These are phyloP conservation scores for Tipula confusa DNA, from an alignment of 2,888 invertebrate genomes.

Conservation along the genomic window DNA sequence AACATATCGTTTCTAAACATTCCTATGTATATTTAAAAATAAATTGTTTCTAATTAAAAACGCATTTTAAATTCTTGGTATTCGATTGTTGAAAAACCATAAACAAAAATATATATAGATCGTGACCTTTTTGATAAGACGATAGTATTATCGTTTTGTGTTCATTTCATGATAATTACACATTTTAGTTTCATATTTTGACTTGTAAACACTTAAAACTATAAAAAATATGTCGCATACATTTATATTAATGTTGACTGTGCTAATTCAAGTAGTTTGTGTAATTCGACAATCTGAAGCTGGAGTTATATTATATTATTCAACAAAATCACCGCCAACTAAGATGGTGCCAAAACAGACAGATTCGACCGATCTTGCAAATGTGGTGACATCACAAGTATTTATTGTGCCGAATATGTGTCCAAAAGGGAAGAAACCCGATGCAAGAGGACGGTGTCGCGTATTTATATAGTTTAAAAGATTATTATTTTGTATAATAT, in stretches of 20 bases:
- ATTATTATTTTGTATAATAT: background rate
- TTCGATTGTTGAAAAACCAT: background rate
- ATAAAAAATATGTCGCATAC: background rate
- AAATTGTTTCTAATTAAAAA: background rate
- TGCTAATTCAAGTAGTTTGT: background rate
- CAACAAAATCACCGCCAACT: background rate
- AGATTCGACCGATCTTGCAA: background rate
- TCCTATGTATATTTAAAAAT: background rate
- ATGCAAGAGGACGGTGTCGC: conserved; percentile 44
- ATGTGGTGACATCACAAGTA: background rate
- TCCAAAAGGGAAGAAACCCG: conserved; percentile 42
- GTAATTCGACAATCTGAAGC: background rate
- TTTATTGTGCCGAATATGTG: conserved; percentile 35
- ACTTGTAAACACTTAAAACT: background rate
- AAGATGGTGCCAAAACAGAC: background rate
- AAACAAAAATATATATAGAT: background rate
- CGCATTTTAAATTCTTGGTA: background rate
- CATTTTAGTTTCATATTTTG: background rate
- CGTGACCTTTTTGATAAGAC: background rate
- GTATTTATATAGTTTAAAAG: background rate
- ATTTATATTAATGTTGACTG: background rate
- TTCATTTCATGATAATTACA: background rate
- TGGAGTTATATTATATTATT: background rate
- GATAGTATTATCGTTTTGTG: background rate
- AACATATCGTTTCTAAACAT: background rate